phyloP scores from a whole-genome alignment of 2,113 vertebrate species.

The Syrrhaptes paradoxus region DNA sequence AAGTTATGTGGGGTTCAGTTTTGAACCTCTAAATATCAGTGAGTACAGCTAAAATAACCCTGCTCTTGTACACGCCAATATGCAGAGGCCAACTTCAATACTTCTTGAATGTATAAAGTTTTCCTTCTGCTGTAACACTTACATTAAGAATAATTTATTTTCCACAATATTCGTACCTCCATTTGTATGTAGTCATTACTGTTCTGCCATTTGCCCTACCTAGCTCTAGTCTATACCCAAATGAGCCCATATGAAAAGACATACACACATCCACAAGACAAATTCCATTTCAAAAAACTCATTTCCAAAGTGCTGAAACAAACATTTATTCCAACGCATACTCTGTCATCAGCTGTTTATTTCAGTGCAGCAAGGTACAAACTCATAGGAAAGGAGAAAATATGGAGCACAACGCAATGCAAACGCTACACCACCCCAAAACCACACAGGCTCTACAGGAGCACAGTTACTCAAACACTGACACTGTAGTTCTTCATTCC shows the following conservation, averaged over 20 bases:
- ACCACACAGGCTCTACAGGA: neutral
- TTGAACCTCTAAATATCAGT: neutral
- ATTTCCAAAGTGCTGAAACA: conserved; percentile 53
- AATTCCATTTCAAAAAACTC: conserved; percentile 54
- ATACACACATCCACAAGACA: conserved; percentile 6
- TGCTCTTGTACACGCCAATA: neutral
- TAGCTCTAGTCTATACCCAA: neutral
- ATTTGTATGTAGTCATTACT: neutral
- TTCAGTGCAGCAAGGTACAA: neutral
- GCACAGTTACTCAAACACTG: neutral
- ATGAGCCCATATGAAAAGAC: neutral
- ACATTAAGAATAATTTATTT: neutral
- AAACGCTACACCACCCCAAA: neutral
- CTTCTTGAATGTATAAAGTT: neutral
- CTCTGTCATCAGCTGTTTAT: conserved; percentile 26
- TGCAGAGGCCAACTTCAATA: neutral
- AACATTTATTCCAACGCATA: neutral
- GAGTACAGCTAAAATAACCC: neutral
- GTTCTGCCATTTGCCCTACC: neutral
- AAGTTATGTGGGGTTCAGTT: neutral
- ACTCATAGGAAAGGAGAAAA: neutral
- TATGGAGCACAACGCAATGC: neutral
- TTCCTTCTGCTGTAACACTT: neutral
- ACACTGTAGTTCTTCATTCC: neutral
- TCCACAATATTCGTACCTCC: neutral